phyloP scores from a whole-genome alignment of 2,888 invertebrate species.

The Augochlorella aurata region DNA sequence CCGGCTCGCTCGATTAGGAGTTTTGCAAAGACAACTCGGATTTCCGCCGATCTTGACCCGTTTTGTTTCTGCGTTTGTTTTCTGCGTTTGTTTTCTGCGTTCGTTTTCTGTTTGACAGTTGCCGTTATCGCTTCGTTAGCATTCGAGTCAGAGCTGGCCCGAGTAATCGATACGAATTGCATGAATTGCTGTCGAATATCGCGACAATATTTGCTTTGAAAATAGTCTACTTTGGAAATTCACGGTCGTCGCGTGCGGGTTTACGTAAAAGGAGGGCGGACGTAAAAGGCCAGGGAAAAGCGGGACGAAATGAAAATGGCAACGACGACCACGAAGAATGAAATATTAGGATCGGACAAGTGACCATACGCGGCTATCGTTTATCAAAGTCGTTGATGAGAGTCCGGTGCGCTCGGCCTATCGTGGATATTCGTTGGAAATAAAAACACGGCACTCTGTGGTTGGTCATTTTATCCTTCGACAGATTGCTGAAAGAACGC shows the following conservation, averaged over 20 bases:
- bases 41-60: constrained; percentile 28
- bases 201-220: neutral
- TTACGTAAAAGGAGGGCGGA: constrained; percentile 5
- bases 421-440: neutral
- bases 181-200: neutral
- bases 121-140: neutral
- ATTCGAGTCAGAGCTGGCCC: neutral
- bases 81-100: neutral
- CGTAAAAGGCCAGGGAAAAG: constrained; percentile 23
- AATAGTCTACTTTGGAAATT: constrained; percentile 8
- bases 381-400: constrained; percentile 21
- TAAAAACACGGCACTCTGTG: neutral
- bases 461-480: neutral
- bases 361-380: constrained; percentile 25
- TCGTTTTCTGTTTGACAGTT: neutral
- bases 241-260: constrained; percentile 24
- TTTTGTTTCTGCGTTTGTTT: constrained; percentile 8
- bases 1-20: constrained; percentile 29
- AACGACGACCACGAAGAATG: constrained; percentile 12
- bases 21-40: neutral
- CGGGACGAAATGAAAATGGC: constrained; percentile 34
- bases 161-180: neutral
- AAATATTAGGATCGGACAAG: constrained; percentile 33
- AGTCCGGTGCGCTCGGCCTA: neutral
- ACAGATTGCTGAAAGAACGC: neutral